phyloP scores from a whole-genome alignment of 2,113 vertebrate species.

The Motacilla tschutschensis region DNA sequence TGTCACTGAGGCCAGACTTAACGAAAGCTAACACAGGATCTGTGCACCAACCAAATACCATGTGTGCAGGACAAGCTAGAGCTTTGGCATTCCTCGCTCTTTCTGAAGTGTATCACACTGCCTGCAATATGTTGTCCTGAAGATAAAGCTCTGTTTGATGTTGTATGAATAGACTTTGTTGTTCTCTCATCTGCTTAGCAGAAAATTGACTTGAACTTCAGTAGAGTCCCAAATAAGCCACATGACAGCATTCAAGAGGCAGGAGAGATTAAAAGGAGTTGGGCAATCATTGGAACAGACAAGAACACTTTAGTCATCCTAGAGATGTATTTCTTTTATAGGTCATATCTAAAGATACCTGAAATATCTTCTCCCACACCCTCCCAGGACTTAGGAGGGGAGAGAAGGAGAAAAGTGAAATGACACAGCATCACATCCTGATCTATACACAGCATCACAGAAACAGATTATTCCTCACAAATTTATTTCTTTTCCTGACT shows the following conservation, averaged over 20 bases:
- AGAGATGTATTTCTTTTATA: neutral
- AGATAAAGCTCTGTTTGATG: neutral
- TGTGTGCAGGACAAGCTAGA: neutral
- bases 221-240: neutral
- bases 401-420: neutral
- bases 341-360: neutral
- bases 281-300: neutral
- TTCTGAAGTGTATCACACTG: neutral
- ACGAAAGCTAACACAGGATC: neutral
- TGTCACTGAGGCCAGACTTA: neutral
- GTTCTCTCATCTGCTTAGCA: constrained; percentile 11
- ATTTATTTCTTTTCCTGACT: neutral
- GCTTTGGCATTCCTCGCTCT: neutral
- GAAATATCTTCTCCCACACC: constrained; percentile 5
- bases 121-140: neutral
- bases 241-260: neutral
- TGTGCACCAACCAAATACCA: neutral
- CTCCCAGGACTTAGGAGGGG: neutral
- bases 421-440: neutral
- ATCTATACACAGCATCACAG: neutral
- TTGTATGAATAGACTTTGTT: neutral
- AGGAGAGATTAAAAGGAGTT: constrained; percentile 30
- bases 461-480: neutral
- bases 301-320: neutral
- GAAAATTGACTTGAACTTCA: constrained; percentile 22